Conservation (phyloP, 1,140 invertebrate genomes). For the Lutraria rhynchaena region DNA sequence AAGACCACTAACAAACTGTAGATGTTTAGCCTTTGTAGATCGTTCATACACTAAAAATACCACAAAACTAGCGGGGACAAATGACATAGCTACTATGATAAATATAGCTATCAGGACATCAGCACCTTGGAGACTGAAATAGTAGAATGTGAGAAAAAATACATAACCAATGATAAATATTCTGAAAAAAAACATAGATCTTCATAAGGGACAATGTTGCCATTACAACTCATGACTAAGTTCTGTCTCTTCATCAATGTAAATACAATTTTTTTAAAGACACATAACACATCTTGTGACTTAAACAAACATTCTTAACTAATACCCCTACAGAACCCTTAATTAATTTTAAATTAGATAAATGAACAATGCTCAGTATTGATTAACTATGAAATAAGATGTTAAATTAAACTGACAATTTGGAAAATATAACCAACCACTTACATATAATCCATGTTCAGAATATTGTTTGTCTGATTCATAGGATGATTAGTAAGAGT, state of each 20-base stretch:
- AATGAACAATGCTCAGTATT: no score
- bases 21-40: slow-evolving; percentile 85
- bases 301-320: no score
- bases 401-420: background rate
- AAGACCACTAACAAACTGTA: slow-evolving; percentile 90
- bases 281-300: no score
- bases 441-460: slow-evolving; percentile 81
- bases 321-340: no score
- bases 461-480: slow-evolving; percentile 84
- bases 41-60: slow-evolving; percentile 88
- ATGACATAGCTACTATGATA: slow-evolving; percentile 86
- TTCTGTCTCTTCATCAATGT: no score
- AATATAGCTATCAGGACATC: slow-evolving; percentile 85
- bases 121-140: slow-evolving; percentile 82
- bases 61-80: slow-evolving; percentile 89
- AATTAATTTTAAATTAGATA: no score
- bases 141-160: no score
- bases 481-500: slow-evolving; percentile 86
- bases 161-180: no score
- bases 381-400: background rate
- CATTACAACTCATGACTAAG: no score
- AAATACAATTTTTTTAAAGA: no score
- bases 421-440: slow-evolving; percentile 54
- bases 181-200: no score
- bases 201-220: no score